Base-by-base conservation (phyloP, 2,888 invertebrate species). In the Ryuthela nishihirai region DNA sequence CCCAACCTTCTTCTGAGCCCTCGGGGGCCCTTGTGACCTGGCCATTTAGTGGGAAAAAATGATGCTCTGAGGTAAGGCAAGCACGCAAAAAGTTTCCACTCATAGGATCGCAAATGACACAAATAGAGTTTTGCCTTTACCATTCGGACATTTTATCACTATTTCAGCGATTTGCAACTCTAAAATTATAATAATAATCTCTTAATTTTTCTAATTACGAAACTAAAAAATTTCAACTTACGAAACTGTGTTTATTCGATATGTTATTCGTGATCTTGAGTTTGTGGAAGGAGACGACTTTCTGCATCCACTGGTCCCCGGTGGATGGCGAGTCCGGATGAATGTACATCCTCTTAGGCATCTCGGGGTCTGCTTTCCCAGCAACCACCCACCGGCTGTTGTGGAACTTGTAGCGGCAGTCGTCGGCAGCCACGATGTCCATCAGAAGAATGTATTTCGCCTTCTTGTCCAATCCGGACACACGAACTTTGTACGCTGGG, bases 401-500 rank as follows among this genome's bases (percentile, higher is more conserved):
- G 81, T 92, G 92, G 81, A 92, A 92, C 80, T 92, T 92, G 83
- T 92, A 92, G 81, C 92, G 83, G 83, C 94, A 95, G 82, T 97
- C 95, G 79, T 98, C 98, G 66, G 97, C 94, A 42, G 97, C 94
- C 71, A 97, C 94, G 78, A 98, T 95, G 83, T 98, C 98, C 87
- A 98, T 83, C 72, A 98, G 84, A 65, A 98, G 83, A 78, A 97
- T 95, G 84, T 99, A 98, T 81, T 98, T 98, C 75, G 95, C 91
- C 81, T 95, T 92, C 77, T 94, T 88, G 82, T 98, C 97, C 80
- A 98, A 81, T 71, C 98, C 98, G 74, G 91, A 90, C 72, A 98
- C 90, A 75, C 95, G 88, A 79, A 97, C 95, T 83, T 97, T 97
- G 88, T 91, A 97, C 81, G 98, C 94, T 73, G 98, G 98, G 80